phyloP scores from a whole-genome alignment of 2,888 invertebrate species.

The Venustoraphidia nigricollis region DNA sequence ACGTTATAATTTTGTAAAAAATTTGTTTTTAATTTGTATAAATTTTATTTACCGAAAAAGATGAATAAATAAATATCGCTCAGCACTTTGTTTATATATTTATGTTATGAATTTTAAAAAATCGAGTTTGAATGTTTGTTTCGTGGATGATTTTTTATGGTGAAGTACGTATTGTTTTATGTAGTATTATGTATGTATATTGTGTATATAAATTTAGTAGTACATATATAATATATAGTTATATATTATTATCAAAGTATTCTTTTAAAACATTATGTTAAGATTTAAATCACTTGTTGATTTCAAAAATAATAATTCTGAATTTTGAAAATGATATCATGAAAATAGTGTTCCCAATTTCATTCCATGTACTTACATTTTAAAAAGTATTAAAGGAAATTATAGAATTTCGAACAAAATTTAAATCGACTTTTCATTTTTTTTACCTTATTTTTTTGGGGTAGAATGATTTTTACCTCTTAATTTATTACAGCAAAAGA shows the following conservation, averaged over 20 bases:
- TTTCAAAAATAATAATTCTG: not conserved
- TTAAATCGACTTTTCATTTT: not conserved
- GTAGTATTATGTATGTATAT: constrained; percentile 2
- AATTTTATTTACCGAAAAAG: not conserved
- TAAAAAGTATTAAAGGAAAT: constrained; percentile 2
- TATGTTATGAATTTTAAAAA: too few relatives aligned
- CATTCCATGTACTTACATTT: constrained; percentile 6
- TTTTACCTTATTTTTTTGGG: not conserved
- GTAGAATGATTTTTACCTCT: not conserved
- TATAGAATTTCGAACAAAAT: constrained; percentile 3
- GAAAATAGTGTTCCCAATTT: constrained; percentile 2
- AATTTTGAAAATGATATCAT: not conserved
- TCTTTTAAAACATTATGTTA: not conserved
- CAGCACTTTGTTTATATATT: not conserved
- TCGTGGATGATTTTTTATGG: not conserved
- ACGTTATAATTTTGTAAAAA: not conserved
- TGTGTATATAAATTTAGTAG: not conserved
- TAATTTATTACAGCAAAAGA: too few relatives aligned
- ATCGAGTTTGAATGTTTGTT: not conserved
- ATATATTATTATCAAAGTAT: not conserved
- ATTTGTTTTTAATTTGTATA: not conserved
- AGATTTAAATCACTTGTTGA: not conserved
- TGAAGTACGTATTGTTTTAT: not conserved
- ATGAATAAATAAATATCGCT: not conserved
- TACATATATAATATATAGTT: not conserved